Conservation (phyloP, 2,888 invertebrate species). For the Anthophora plumipes region DNA sequence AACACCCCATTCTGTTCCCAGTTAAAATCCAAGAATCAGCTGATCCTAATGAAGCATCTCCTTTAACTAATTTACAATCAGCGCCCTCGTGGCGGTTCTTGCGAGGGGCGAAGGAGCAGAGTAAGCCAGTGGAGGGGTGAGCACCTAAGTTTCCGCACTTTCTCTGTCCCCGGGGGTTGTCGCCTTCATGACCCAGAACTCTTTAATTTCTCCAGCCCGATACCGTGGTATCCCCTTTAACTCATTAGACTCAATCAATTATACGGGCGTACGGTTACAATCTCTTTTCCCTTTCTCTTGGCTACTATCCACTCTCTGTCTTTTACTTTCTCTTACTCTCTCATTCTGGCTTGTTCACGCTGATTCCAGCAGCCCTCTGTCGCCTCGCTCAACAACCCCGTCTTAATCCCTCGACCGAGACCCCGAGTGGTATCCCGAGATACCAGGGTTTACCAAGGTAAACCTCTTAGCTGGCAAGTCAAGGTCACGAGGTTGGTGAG, state of each 20-base stretch:
- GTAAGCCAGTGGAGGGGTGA: constrained; percentile 50
- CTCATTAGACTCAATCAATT: constrained; percentile 83
- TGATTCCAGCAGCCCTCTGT: constrained; percentile 55
- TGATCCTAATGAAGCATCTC: constrained; percentile 81
- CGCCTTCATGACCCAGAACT: constrained; percentile 80
- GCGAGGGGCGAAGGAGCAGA: constrained; percentile 47
- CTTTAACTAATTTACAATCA: constrained; percentile 84
- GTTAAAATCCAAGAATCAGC: constrained; percentile 61
- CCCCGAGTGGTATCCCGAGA: constrained; percentile 66
- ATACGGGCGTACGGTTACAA: constrained; percentile 73
- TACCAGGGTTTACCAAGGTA: constrained; percentile 70
- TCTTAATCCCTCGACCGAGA: constrained; percentile 67
- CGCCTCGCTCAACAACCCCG: constrained; percentile 60
- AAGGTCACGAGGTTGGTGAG: constrained; percentile 60
- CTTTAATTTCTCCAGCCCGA: constrained; percentile 79
- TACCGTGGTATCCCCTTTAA: constrained; percentile 78
- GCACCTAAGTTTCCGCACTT: constrained; percentile 79
- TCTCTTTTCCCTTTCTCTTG: constrained; percentile 65
- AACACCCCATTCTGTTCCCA: background rate
- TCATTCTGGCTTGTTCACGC: constrained; percentile 32
- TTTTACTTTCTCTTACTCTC: constrained; percentile 23
- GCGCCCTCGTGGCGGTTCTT: constrained; percentile 65
- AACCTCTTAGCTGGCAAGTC: constrained; percentile 68
- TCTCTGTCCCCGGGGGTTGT: constrained; percentile 67
- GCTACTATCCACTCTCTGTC: constrained; percentile 19